A percentile compares a stretch with the other conserved stretches of the same genome.
Evolutionary conservation across 1,140 invertebrate species (phyloP).

Genomic region (Chironomus tepperi): DNA sequence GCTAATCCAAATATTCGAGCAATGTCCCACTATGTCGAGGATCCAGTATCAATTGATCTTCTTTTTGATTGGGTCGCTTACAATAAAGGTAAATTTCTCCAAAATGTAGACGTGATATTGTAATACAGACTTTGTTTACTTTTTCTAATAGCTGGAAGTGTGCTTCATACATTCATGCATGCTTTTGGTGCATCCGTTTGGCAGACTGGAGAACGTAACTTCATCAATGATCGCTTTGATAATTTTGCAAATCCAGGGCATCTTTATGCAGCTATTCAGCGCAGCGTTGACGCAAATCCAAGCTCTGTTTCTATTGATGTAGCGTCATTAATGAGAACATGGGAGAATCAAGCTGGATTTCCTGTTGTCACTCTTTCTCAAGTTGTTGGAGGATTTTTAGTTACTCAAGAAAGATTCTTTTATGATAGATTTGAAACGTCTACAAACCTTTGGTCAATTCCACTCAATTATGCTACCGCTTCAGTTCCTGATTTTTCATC

Average conservation of each 20-base stretch:
- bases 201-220: not conserved
- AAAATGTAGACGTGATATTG: too few species aligned
- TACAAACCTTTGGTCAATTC: slow-evolving; percentile 33
- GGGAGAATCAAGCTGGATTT: not conserved
- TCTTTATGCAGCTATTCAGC: slow-evolving; percentile 46
- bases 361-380: not conserved
- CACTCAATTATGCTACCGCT: slow-evolving; percentile 30
- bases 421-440: not conserved
- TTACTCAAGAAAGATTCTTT: slow-evolving; percentile 3
- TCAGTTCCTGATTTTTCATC: slow-evolving; percentile 24
- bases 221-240: not conserved
- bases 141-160: slow-evolving; percentile 43
- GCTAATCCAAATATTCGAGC: slow-evolving; percentile 56
- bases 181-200: slow-evolving; percentile 57
- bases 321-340: slow-evolving; percentile 36
- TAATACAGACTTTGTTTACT: too few species aligned
- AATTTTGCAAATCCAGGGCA: slow-evolving; percentile 31
- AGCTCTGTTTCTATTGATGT: slow-evolving; percentile 32
- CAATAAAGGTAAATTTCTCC: slow-evolving; percentile 37
- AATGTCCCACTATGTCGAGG: slow-evolving; percentile 61
- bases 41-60: slow-evolving; percentile 54
- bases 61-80: slow-evolving; percentile 68
- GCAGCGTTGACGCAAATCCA: slow-evolving; percentile 34
- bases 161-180: slow-evolving; percentile 90
- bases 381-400: not conserved